Base-by-base conservation (phyloP, 2,113 vertebrate species). In the Silurus meridionalis region DNA sequence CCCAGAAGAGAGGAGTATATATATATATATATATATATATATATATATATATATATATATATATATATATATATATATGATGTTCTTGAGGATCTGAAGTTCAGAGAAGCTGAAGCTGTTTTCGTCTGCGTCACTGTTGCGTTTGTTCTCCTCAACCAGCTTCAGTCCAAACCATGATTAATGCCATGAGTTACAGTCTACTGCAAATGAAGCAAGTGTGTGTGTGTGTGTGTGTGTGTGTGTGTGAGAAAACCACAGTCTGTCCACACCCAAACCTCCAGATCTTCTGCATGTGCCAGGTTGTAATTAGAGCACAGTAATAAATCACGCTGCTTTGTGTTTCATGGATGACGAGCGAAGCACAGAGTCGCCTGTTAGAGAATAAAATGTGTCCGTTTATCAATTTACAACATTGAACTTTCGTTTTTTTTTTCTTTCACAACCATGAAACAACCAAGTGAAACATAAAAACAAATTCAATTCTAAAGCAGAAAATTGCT, bases 281-380 rank as follows among this genome's bases (percentile, higher is more conserved):
- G 19, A 64, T 7, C 53, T 48, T 19, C 19, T 80, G 60, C 23
- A 57, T 69, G 37, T 75, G 69, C 80, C 79, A 64, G 89, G 74
- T 53, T 67, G 85, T 79, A 90, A 90, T 90, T 88, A 88, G 71
- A 89, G 81, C 25, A 72, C 37, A 83, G 66, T 67, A 58, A 90
- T 90, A 90, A 92, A 91, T 91, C 90, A 88, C 55, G 5, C 82
- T 89, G 78, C 60, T 89, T 87, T 90, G 88, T 78, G 88, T 83
- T 90, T 90, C 90, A 90, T 90, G 89, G 86, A 63, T 84, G 84
- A 71, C 75, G 72, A 87, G 64, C 15, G 78, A 85, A 90, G 87
- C 81, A 84, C 71, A 63, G 89, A 85, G 84, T 83, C 58, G 72
- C 7, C n/a, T 79, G 37, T 57, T 15, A 60, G 77, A 80, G 25